phyloP scores from a whole-genome alignment of 2,888 invertebrate genomes.

The Neocrepidodera transversa region DNA sequence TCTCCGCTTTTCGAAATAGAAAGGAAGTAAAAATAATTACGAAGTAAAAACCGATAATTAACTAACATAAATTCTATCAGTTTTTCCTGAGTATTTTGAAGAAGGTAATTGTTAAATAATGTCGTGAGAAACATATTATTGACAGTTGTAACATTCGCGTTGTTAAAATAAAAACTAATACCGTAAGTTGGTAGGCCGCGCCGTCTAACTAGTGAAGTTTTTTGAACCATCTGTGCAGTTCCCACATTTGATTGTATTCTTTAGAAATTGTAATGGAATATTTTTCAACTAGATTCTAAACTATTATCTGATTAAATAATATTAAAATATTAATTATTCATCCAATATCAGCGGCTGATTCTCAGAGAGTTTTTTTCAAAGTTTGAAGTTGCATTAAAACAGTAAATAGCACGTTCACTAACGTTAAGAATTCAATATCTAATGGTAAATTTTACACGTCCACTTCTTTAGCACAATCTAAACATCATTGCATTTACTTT shows the following conservation, averaged over 20 bases:
- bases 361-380: too few species aligned
- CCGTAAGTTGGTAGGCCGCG: conserved; percentile 9
- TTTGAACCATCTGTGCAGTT: conserved; percentile 4
- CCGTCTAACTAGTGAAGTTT: background rate
- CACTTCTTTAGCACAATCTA: too few species aligned
- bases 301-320: background rate
- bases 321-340: background rate
- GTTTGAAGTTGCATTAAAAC: too few species aligned
- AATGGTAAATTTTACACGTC: too few species aligned
- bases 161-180: conserved; percentile 11
- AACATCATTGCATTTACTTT: too few species aligned
- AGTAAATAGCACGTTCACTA: too few species aligned
- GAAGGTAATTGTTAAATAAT: background rate
- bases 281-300: background rate
- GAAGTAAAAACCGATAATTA: background rate
- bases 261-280: background rate
- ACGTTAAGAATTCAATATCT: too few species aligned
- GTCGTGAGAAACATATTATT: conserved; percentile 1
- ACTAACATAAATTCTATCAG: background rate
- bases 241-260: conserved; percentile 9
- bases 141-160: conserved; percentile 1
- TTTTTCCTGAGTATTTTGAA: conserved; percentile 2
- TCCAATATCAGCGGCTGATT: background rate
- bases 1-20: too few species aligned
- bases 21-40: background rate